Evolutionary conservation across 1,140 invertebrate species (phyloP).

Genomic region (Drosophila nigrodunni): DNA sequence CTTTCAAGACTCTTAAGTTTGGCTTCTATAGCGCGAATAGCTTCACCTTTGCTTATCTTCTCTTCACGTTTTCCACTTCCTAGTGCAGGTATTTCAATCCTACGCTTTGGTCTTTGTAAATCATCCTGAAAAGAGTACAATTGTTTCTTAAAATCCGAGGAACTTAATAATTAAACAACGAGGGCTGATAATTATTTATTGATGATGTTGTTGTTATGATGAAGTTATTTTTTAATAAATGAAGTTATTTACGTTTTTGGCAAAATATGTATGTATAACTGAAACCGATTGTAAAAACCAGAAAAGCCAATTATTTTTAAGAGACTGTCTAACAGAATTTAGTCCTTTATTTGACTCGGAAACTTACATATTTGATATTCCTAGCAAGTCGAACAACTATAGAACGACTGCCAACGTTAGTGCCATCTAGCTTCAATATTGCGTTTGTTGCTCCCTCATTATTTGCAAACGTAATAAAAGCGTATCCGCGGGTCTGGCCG

Average conservation of each 20-base stretch:
- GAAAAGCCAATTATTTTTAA: too few relatives aligned
- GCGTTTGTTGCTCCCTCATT: slow-evolving; percentile 85
- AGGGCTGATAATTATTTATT: too few relatives aligned
- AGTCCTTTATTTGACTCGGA: neutral
- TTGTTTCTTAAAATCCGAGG: neutral
- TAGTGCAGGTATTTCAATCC: slow-evolving; percentile 90
- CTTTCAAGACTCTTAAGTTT: slow-evolving; percentile 92
- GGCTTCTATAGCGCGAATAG: slow-evolving; percentile 94
- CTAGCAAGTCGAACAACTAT: slow-evolving; percentile 94
- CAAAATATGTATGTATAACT: too few relatives aligned
- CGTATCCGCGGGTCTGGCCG: slow-evolving; percentile 96
- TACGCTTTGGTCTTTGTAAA: slow-evolving; percentile 89
- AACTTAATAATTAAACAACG: neutral
- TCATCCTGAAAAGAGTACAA: slow-evolving; percentile 87
- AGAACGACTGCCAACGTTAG: slow-evolving; percentile 89
- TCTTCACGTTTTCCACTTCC: slow-evolving; percentile 90
- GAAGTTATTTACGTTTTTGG: too few relatives aligned
- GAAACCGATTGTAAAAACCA: too few relatives aligned
- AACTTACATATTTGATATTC: slow-evolving; percentile 88
- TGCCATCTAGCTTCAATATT: slow-evolving; percentile 90
- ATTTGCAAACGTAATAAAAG: slow-evolving; percentile 93
- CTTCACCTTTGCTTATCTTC: slow-evolving; percentile 90
- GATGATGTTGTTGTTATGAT: too few relatives aligned
- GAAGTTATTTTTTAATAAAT: too few relatives aligned
- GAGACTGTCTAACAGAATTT: too few relatives aligned